A percentile compares a stretch with the other conserved stretches of the same genome.
Conservation (phyloP, 2,797 vertebrate genomes). For the Rallus crepitans region DNA sequence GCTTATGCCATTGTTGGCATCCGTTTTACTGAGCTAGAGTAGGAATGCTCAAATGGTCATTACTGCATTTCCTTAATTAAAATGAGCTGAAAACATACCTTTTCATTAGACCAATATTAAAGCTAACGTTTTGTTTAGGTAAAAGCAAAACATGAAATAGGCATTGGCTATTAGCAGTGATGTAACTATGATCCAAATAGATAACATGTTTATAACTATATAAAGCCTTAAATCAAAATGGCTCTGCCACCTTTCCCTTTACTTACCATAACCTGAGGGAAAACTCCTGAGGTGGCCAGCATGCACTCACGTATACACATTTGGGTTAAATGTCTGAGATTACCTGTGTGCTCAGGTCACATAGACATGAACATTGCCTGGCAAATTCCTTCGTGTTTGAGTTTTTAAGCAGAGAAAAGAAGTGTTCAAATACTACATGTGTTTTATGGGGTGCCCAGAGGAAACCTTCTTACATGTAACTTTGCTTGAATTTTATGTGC, state of each 20-base stretch:
- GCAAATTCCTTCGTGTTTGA: not conserved
- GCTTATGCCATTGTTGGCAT: not conserved
- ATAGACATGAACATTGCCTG: not conserved
- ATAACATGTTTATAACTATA: not conserved
- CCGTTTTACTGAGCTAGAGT: not conserved
- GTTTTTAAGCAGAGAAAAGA: not conserved
- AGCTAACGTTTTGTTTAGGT: not conserved
- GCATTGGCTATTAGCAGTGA: not conserved
- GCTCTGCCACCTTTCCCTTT: not conserved
- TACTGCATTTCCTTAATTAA: constrained; percentile 5
- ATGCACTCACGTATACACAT: not conserved
- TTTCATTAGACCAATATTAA: not conserved
- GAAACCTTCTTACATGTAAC: not conserved
- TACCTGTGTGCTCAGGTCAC: not conserved
- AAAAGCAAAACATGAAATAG: not conserved
- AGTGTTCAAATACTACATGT: not conserved
- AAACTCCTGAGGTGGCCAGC: not conserved
- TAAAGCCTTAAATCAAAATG: not conserved
- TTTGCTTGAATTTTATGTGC: not conserved
- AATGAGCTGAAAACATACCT: not conserved
- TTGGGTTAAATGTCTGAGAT: not conserved
- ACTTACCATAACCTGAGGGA: not conserved
- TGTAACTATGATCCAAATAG: not conserved
- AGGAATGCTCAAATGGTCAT: not conserved
- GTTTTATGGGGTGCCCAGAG: not conserved